Conservation (phyloP, 2,113 vertebrate species). For the Halcyon senegalensis region DNA sequence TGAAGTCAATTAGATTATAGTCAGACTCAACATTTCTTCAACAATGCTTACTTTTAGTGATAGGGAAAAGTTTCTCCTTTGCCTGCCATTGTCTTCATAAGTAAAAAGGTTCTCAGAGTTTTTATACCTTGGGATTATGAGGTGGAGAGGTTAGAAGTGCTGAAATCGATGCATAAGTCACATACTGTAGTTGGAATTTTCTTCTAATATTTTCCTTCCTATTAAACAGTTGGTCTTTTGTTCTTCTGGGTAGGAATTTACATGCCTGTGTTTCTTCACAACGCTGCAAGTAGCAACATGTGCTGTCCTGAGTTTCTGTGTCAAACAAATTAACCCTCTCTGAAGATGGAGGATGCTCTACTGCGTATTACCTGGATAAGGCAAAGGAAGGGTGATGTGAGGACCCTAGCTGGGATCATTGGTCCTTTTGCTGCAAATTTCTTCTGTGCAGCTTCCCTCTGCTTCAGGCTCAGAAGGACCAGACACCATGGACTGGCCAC, state of each 20-base stretch:
- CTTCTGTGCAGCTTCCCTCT: background rate
- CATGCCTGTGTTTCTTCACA: background rate
- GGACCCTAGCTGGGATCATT: background rate
- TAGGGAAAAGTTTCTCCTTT: background rate
- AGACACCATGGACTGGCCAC: background rate
- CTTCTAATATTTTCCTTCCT: background rate
- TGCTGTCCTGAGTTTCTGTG: background rate
- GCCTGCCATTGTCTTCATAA: background rate
- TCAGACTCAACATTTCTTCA: background rate
- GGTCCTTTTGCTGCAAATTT: background rate
- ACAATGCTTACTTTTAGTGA: background rate
- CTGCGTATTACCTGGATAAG: background rate
- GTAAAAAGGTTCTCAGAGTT: background rate
- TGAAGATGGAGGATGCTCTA: background rate
- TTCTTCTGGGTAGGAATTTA: background rate
- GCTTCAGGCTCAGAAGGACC: background rate
- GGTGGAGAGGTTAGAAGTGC: background rate
- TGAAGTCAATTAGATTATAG: background rate
- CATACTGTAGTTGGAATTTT: background rate
- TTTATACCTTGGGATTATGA: background rate
- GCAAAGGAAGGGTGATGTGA: background rate
- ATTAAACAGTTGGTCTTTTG: background rate
- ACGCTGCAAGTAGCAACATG: background rate
- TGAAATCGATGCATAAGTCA: background rate
- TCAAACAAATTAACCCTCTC: background rate